Conservation (phyloP, 1,140 invertebrate genomes). For the Danaus plexippus region DNA sequence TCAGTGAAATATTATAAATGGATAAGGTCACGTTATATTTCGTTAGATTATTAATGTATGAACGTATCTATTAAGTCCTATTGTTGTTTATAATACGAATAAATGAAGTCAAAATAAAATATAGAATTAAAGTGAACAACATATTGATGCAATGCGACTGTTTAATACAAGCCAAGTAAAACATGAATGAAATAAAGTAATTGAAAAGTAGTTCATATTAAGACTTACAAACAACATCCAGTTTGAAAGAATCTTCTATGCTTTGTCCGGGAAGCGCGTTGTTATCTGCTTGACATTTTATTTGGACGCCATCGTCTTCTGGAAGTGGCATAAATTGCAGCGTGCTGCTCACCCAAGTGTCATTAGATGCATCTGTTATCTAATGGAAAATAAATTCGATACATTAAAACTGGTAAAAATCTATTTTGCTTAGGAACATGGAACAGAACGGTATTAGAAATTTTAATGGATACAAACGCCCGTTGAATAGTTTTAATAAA, state of each 20-base stretch:
- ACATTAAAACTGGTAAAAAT: background rate
- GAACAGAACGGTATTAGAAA: no score
- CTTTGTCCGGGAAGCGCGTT: slow-evolving; percentile 78
- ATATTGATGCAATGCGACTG: background rate
- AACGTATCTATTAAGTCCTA: no score
- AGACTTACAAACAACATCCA: slow-evolving; percentile 91
- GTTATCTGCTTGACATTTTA: slow-evolving; percentile 90
- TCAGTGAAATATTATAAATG: no score
- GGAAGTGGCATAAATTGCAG: slow-evolving; percentile 85
- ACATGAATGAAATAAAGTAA: no score
- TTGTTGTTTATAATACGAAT: no score
- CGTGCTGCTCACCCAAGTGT: slow-evolving; percentile 81
- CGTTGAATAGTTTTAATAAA: no score
- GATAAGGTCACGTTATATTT: no score
- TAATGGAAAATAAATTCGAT: slow-evolving; percentile 43
- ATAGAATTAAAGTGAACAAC: no score
- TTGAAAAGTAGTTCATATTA: no score
- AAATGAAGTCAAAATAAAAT: no score
- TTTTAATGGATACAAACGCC: no score
- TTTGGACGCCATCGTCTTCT: slow-evolving; percentile 84
- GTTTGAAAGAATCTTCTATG: slow-evolving; percentile 83
- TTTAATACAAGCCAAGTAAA: background rate
- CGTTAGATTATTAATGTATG: no score
- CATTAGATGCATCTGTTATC: slow-evolving; percentile 77
- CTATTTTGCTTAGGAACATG: slow-evolving; percentile 1